phyloP scores from a whole-genome alignment of 2,797 vertebrate species.

The Siniperca undulata region DNA sequence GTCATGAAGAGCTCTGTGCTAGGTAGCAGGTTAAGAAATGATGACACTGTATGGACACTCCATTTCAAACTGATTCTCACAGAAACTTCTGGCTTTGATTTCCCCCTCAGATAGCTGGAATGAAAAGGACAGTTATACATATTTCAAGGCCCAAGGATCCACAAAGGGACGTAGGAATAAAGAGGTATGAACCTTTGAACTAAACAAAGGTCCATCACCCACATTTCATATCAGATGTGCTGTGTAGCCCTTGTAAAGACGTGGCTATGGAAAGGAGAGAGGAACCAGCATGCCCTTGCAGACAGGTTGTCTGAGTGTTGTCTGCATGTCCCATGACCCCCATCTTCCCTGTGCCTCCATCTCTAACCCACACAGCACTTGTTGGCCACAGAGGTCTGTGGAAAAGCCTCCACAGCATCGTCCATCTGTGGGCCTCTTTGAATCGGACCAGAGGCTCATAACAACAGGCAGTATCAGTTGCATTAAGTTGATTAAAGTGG shows the following conservation, averaged over 20 bases:
- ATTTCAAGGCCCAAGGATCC: constrained; percentile 97
- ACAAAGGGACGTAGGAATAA: constrained; percentile 98
- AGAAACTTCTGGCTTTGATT: constrained; percentile 94
- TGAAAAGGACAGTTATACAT: constrained; percentile 99
- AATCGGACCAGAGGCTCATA: constrained; percentile 87
- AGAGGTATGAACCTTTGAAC: constrained; percentile 99
- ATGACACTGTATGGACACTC: constrained; percentile 86
- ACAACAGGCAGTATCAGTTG: constrained; percentile 87
- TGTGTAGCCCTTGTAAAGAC: constrained; percentile 89
- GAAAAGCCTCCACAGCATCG: constrained; percentile 84
- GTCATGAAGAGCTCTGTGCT: constrained; percentile 57
- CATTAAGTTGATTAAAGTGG: constrained; percentile 99
- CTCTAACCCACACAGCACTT: constrained; percentile 76
- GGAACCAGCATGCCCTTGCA: constrained; percentile 82
- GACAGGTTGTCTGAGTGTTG: constrained; percentile 85
- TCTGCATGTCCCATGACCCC: constrained; percentile 81
- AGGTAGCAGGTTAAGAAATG: constrained; percentile 85
- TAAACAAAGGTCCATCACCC: constrained; percentile 96
- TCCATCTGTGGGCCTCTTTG: constrained; percentile 94
- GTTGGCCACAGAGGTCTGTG: constrained; percentile 80
- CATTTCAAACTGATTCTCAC: constrained; percentile 92
- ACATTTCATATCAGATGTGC: constrained; percentile 90
- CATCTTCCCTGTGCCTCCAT: constrained; percentile 69
- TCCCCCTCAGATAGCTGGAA: constrained; percentile 93
- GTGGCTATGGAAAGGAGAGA: constrained; percentile 81